A percentile compares a stretch with the other conserved stretches of the same genome.
phyloP scores from a whole-genome alignment of 2,113 vertebrate genomes.

The Heteronetta atricapilla region DNA sequence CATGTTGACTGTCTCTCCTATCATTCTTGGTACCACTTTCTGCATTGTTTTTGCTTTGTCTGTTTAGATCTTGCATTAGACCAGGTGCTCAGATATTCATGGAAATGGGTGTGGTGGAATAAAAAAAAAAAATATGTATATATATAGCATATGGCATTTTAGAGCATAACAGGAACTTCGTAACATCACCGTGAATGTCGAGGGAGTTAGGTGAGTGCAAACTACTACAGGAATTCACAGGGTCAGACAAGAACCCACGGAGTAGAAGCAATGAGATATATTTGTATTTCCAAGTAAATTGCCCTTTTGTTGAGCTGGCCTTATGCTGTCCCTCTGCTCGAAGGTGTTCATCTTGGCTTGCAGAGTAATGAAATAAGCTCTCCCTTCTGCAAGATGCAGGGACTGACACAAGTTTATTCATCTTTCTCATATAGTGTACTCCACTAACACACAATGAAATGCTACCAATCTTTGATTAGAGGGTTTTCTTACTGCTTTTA shows the following conservation, averaged over 20 bases:
- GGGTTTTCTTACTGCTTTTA: not conserved
- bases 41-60: not conserved
- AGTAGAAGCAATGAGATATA: not conserved
- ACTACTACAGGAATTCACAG: not conserved
- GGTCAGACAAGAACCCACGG: not conserved
- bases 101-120: not conserved
- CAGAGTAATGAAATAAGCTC: not conserved
- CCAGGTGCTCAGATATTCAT: conserved; percentile 24
- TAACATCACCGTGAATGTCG: not conserved
- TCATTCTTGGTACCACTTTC: not conserved
- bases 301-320: not conserved
- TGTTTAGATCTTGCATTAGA: not conserved
- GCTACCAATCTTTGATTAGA: not conserved
- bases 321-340: not conserved
- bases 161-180: not conserved
- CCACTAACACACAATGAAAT: not conserved
- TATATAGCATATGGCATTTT: not conserved
- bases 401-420: not conserved
- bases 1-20: not conserved
- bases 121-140: not conserved
- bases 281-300: not conserved
- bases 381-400: not conserved
- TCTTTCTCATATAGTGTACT: not conserved
- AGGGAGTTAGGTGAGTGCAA: not conserved
- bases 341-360: accelerated